These are phyloP conservation scores for Megamerina dolium DNA, from an alignment of 2,888 invertebrate genomes.

Conservation along the genomic window DNA sequence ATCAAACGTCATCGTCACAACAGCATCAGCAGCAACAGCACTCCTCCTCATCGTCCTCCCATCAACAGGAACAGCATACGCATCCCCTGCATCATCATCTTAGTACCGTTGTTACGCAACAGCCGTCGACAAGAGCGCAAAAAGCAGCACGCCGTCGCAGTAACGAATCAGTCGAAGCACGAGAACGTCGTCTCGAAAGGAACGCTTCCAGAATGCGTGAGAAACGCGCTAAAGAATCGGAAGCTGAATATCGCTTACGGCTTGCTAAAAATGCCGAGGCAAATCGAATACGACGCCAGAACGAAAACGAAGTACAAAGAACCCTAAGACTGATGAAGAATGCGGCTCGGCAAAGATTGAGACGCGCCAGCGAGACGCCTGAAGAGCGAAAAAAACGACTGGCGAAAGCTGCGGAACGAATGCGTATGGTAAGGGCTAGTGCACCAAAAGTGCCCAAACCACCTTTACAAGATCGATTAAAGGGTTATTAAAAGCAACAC, in stretches of 20 bases:
- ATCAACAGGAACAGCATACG: slow-evolving; percentile 17
- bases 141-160: slow-evolving; percentile 45
- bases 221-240: slow-evolving; percentile 45
- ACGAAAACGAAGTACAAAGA: slow-evolving; percentile 49
- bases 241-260: slow-evolving; percentile 45
- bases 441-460: slow-evolving; percentile 48
- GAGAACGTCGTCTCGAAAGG: slow-evolving; percentile 44
- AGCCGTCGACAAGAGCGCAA: slow-evolving; percentile 36
- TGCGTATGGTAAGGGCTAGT: slow-evolving; percentile 44
- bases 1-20: slow-evolving; percentile 25
- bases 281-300: slow-evolving; percentile 48
- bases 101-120: slow-evolving; percentile 28
- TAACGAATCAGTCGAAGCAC: slow-evolving; percentile 49
- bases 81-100: slow-evolving; percentile 42
- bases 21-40: slow-evolving; percentile 25
- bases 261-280: slow-evolving; percentile 49
- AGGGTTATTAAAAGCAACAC: slow-evolving; percentile 44
- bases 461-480: slow-evolving; percentile 46
- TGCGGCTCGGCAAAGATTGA: slow-evolving; percentile 46
- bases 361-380: slow-evolving; percentile 46
- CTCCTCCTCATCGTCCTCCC: slow-evolving; percentile 1
- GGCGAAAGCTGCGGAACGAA: slow-evolving; percentile 47
- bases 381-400: slow-evolving; percentile 46
- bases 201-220: slow-evolving; percentile 50
- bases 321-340: slow-evolving; percentile 50